phyloP scores from a whole-genome alignment of 92 coral and sea anemone species.

The Blastomussa wellsi region DNA sequence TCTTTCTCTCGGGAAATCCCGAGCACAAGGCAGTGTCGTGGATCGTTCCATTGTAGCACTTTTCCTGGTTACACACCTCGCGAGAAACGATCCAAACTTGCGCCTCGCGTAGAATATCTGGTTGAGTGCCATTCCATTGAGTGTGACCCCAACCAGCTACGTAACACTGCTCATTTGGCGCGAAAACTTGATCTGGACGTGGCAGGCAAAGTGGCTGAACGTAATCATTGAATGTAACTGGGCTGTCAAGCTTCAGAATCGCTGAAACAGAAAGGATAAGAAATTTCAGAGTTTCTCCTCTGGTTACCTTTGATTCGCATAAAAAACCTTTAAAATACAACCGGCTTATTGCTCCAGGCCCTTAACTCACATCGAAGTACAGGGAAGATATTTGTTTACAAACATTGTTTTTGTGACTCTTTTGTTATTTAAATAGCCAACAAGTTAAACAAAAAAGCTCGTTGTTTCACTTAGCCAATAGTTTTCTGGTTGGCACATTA shows the following conservation, averaged over 20 bases:
- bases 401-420: too few species aligned
- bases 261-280: slow-evolving; percentile 49
- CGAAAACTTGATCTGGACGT: slow-evolving; percentile 57
- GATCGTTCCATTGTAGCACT: slow-evolving; percentile 83
- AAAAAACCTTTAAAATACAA: too few species aligned
- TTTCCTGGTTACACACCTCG: slow-evolving; percentile 64
- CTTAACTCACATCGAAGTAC: too few species aligned
- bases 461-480: too few species aligned
- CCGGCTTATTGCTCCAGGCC: too few species aligned
- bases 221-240: slow-evolving; percentile 52
- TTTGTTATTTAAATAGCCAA: too few species aligned
- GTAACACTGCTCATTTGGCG: slow-evolving; percentile 60
- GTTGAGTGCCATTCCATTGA: slow-evolving; percentile 72
- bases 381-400: too few species aligned
- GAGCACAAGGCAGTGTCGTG: slow-evolving; percentile 86
- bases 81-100: slow-evolving; percentile 74
- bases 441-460: too few species aligned
- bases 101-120: slow-evolving; percentile 67
- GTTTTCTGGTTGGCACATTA: too few species aligned
- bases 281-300: neutral
- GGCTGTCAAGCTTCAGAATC: slow-evolving; percentile 54
- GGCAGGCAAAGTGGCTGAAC: slow-evolving; percentile 76
- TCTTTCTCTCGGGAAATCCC: slow-evolving; percentile 69
- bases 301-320: too few species aligned
- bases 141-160: slow-evolving; percentile 94